Base-by-base conservation (phyloP, 2,888 invertebrate species). In the Digitonthophagus gazella region DNA sequence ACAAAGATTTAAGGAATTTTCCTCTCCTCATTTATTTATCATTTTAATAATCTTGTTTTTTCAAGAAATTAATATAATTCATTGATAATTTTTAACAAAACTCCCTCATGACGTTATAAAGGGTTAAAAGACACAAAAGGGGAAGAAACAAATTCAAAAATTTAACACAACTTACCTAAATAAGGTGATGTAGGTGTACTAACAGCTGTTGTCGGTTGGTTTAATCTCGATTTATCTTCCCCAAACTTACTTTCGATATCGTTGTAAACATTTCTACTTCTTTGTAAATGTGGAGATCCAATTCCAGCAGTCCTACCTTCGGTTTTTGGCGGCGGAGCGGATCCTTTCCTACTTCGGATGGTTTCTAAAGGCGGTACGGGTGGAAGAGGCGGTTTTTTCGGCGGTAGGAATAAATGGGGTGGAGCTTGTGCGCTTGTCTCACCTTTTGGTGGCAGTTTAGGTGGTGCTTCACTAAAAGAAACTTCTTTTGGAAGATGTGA, bases 321-420 rank as follows among this genome's bases (percentile, higher is more conserved):
- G 1, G 83, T 73, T 16, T 83, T 83, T 0, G 85, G 83, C 68
- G 77, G 78, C 20, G 75, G 75, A 11, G 73, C 71, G 16, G 72
- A 73, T 69, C 84, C 82, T 73, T 83, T 87, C 78, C 88, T 87
- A 77, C 87, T 82, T 76, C 89, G 82, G 74, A 88, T 78, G 4
- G 87, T 86, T 79, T 89, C 89, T 74, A 88, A 83, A 70, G 88
- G 88, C 4, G 90, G 89, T 58, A 90, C 88, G 15, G 91, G 91
- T 70, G 91, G 91, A 76, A 91, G 80, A 20, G 91, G 91, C 54
- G 91, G 91, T 80, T 91, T 92, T 78, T 90, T 90, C 6, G 91
- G 91, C 19, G 90, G 89, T 75, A 89, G 76, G 66, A 87, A 80
- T 55, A 88, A 74, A 58, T 88, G 87, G 0, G 87, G 85, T 0